Conservation (phyloP, 2,797 vertebrate species). For the Sebastes minor region DNA sequence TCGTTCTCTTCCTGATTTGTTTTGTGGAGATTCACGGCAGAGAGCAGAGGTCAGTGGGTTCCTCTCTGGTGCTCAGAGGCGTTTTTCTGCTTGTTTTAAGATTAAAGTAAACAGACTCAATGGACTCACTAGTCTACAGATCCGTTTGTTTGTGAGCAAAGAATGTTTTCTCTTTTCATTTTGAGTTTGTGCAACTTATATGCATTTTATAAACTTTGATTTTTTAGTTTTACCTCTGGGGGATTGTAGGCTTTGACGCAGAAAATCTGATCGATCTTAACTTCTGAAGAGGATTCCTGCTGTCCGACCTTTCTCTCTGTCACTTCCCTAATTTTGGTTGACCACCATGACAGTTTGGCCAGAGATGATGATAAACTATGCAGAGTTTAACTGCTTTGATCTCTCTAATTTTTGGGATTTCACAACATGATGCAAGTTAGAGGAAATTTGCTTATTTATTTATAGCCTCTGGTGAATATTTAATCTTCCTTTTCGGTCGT, state of each 20-base stretch:
- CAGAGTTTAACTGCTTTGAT: conserved; percentile 20
- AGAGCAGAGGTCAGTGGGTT: not conserved
- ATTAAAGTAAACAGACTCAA: not conserved
- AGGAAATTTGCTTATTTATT: conserved; percentile 46
- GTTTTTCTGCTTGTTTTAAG: not conserved
- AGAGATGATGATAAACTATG: not conserved
- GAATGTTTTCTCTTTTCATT: not conserved
- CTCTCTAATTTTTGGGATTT: not conserved
- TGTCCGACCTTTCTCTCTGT: not conserved
- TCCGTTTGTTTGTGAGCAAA: not conserved
- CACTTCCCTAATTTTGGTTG: not conserved
- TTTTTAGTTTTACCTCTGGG: not conserved
- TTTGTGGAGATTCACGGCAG: not conserved
- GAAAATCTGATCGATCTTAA: not conserved
- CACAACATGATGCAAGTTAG: conserved; percentile 34
- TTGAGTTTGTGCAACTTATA: not conserved
- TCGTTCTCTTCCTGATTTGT: not conserved
- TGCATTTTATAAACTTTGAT: not conserved
- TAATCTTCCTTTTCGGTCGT: conserved; percentile 6
- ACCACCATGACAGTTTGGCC: not conserved
- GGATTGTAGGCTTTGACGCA: not conserved
- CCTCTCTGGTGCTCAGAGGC: not conserved
- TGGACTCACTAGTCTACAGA: not conserved
- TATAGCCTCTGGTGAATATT: conserved; percentile 33
- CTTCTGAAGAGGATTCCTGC: conserved; percentile 7